Conservation (phyloP, 2,797 vertebrate genomes). For the Liasis olivaceus region DNA sequence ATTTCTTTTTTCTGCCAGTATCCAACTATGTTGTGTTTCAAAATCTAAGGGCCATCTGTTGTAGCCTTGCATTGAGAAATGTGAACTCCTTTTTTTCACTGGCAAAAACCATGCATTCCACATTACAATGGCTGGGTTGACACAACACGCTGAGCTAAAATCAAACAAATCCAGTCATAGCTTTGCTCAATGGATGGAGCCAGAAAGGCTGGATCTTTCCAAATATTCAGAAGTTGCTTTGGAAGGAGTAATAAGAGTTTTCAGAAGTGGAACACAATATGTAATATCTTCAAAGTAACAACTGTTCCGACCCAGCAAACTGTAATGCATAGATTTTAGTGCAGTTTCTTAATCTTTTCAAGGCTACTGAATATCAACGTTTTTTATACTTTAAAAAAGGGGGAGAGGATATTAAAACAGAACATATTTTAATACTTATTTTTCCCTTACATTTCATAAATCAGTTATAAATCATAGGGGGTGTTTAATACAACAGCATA, state of each 20-base stretch:
- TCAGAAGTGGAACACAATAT: background rate
- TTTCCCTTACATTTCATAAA: background rate
- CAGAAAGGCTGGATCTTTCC: background rate
- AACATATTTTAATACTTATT: background rate
- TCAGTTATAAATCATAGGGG: background rate
- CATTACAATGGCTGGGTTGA: background rate
- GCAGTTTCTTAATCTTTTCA: background rate
- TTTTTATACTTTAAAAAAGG: background rate
- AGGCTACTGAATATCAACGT: background rate
- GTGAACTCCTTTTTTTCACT: background rate
- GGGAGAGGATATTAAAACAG: background rate
- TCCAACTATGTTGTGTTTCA: slow-evolving; percentile 40
- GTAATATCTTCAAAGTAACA: background rate
- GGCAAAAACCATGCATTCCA: background rate
- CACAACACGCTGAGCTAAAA: background rate
- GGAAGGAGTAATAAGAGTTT: background rate
- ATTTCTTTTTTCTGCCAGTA: slow-evolving; percentile 47
- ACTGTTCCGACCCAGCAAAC: background rate
- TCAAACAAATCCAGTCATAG: background rate
- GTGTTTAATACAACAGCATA: background rate
- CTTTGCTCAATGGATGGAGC: background rate
- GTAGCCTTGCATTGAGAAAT: slow-evolving; percentile 3
- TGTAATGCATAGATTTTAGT: background rate
- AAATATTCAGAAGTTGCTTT: background rate
- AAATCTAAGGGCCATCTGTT: slow-evolving; percentile 52